A percentile compares a stretch with the other conserved stretches of the same genome.
phyloP scores from a whole-genome alignment of 2,888 invertebrate species.

The Megalurothrips usitatus region DNA sequence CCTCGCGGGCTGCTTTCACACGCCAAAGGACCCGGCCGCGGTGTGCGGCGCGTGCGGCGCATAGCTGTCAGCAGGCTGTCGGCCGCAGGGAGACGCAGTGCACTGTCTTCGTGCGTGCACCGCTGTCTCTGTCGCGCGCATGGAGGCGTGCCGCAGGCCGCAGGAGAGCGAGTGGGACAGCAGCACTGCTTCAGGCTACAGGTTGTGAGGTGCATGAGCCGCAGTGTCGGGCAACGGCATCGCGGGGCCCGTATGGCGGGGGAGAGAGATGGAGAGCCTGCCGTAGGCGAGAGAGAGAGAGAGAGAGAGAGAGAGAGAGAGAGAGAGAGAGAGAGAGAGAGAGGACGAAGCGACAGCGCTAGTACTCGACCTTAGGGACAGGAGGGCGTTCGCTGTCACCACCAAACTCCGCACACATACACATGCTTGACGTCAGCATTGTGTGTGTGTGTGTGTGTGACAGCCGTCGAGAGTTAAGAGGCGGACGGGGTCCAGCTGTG shows the following conservation, averaged over 20 bases:
- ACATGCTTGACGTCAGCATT: neutral
- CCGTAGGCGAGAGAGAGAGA: neutral
- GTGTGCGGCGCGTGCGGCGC: neutral
- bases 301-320: slow-evolving; percentile 1
- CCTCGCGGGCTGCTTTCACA: neutral
- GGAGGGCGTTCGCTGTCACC: neutral
- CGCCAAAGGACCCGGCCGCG: neutral
- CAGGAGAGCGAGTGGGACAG: too few relatives aligned
- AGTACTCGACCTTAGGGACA: neutral
- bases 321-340: neutral
- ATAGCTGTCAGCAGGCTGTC: too few relatives aligned
- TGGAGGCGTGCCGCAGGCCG: too few relatives aligned
- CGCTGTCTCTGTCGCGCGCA: too few relatives aligned
- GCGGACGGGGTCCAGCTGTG: neutral
- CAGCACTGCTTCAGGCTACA: too few relatives aligned
- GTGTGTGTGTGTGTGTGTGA: neutral
- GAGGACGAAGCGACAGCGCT: neutral
- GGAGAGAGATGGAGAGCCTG: neutral
- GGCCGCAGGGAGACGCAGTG: too few relatives aligned
- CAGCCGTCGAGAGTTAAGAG: neutral
- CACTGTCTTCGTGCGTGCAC: too few relatives aligned
- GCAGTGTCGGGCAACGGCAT: too few relatives aligned
- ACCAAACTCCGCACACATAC: neutral
- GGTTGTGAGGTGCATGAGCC: too few relatives aligned
- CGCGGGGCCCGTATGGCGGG: too few relatives aligned